A percentile compares a stretch with the other conserved stretches of the same genome.
These are phyloP conservation scores for Sinhomidia bicolor DNA, from an alignment of 2,888 invertebrate species.

Conservation along the genomic window DNA sequence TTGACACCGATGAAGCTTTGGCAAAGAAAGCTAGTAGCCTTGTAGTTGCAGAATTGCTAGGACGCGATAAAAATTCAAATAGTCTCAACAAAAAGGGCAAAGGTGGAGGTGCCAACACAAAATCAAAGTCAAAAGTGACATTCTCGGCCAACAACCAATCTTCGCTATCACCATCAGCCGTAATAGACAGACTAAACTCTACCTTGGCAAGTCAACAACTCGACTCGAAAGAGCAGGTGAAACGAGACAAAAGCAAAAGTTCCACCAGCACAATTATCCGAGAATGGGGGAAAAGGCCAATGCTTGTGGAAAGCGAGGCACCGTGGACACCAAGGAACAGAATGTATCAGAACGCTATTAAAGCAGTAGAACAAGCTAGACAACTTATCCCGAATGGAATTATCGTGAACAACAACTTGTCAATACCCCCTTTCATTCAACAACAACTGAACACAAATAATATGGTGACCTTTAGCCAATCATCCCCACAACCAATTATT, in stretches of 20 bases:
- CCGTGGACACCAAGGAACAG: conserved; percentile 58
- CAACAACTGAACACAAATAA: neutral
- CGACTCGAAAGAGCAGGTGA: neutral
- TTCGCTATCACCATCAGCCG: neutral
- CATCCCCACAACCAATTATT: too few species aligned
- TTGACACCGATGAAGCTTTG: conserved; percentile 6
- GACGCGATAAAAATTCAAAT: neutral
- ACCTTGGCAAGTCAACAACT: neutral
- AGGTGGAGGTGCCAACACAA: neutral
- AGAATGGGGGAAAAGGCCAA: conserved; percentile 55
- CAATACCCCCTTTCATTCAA: neutral
- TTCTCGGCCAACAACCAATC: neutral
- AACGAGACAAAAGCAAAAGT: conserved; percentile 20
- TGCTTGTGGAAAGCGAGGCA: conserved; percentile 58
- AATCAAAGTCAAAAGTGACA: conserved; percentile 12
- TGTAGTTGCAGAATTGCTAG: neutral
- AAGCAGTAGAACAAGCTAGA: neutral
- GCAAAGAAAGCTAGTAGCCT: neutral
- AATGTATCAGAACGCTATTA: conserved; percentile 54
- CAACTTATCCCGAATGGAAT: neutral
- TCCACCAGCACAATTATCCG: conserved; percentile 16
- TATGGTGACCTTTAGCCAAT: neutral
- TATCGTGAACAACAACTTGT: neutral
- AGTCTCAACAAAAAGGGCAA: neutral
- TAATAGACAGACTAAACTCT: neutral